Base-by-base conservation (phyloP, 2,797 vertebrate genomes). In the Chaenodraco wilsoni region DNA sequence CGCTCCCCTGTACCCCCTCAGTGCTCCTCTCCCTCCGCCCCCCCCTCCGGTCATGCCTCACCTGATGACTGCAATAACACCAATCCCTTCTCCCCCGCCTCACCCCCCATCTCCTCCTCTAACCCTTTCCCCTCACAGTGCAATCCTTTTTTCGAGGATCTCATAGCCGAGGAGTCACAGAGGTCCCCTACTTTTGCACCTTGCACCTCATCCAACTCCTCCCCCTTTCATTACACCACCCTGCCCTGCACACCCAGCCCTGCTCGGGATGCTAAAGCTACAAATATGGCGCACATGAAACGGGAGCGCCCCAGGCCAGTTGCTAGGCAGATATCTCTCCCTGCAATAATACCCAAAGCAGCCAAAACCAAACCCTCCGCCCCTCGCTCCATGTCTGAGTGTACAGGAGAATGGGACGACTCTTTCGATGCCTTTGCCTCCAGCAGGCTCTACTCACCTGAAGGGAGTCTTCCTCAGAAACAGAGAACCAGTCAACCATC, bases 101-200 rank as follows among this genome's bases (percentile, higher is more conserved):
- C 90, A 15, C 83, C 90, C 9, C 94, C 96, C 83, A 92, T 95
- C 85, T 96, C 96, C 84, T 94, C 94, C 73, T 95, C 94, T 91
- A 97, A 97, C 78, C 96, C 96, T n/a, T 97, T 97, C 92, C 94
- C 97, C 87, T 92, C 87, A 86, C 97, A 97, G 89, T 95, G 87
- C 91, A 98, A 97, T 87, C 97, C 97, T 61, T 98, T 98, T 95
- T 96, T 97, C 91, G 96, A 97, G 92, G 96, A 98, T 75, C 96
- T 98, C 84, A 82, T 97, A 86, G 94, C 94, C 49, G 94, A 96
- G 86, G 95, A 95, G 90, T 88, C 94, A 84, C 95, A 96, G 93
- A 96, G 94, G 91, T 96, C 93, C 88, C 95, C 96, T 90, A 94
- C 96, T 89, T 94, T 95, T 84, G 90, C 94, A 84, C 92, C 84